Percentiles rank a stretch among this genome's conserved stretches.
Conservation (phyloP, 2,113 vertebrate species). For the Danio rerio region GRCz12tu NC_133181.1:31122001-31122500, state of each 20-base stretch:
- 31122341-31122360: constrained; percentile 73
- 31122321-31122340: constrained; percentile 71
- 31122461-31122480: neutral
- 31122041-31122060: constrained; percentile 75
- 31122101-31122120: constrained; percentile 62
- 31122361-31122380: constrained; percentile 53
- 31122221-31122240: constrained; percentile 72
- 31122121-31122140: constrained; percentile 67
- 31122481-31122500: neutral
- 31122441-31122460: neutral
- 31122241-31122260: constrained; percentile 75
- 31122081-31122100: constrained; percentile 60
- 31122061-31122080: constrained; percentile 74
- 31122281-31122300: constrained; percentile 77
- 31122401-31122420: neutral
- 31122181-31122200: constrained; percentile 57
- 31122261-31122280: constrained; percentile 73
- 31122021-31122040: constrained; percentile 77
- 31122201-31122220: constrained; percentile 62
- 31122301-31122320: constrained; percentile 75
- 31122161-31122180: constrained; percentile 49
- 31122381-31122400: constrained; percentile 23
- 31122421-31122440: neutral
- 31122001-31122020: constrained; percentile 67
- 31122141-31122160: constrained; percentile 66